Conservation (phyloP, 30 jellyfish, hydroid and myxozoan genomes). For the Hydractinia echinata region DNA sequence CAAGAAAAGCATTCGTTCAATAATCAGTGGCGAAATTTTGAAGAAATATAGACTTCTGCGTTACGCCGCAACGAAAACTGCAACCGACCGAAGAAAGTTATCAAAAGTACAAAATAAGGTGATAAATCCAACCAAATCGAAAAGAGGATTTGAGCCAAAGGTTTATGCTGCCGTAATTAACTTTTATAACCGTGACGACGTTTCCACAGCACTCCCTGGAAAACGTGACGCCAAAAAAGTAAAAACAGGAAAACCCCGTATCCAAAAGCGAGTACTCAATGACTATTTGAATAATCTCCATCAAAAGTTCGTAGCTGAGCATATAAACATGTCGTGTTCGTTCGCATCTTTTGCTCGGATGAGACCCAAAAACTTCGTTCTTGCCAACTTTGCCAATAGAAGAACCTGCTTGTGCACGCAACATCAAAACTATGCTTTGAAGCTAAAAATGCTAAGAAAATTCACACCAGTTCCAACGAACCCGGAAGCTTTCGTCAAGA, state of each 20-base stretch:
- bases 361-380: too few relatives aligned
- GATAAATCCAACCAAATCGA: background rate
- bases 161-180: background rate
- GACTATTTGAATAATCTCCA: too few relatives aligned
- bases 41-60: background rate
- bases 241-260: background rate
- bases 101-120: background rate
- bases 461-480: background rate
- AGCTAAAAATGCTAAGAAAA: background rate
- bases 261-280: too few relatives aligned
- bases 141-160: background rate
- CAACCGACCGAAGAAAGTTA: slow-evolving; percentile 6
- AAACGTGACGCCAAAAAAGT: background rate
- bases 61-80: background rate
- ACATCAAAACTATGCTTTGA: too few relatives aligned
- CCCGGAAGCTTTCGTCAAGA: too few relatives aligned
- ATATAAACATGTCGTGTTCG: too few relatives aligned
- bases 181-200: slow-evolving; percentile 11
- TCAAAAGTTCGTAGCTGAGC: too few relatives aligned
- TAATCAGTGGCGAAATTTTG: background rate
- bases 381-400: too few relatives aligned
- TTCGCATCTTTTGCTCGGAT: too few relatives aligned
- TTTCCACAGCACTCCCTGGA: background rate
- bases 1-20: background rate
- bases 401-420: too few relatives aligned